These are phyloP conservation scores for Paradisaea rubra DNA, from an alignment of 2,113 vertebrate species.

Conservation along the genomic window DNA sequence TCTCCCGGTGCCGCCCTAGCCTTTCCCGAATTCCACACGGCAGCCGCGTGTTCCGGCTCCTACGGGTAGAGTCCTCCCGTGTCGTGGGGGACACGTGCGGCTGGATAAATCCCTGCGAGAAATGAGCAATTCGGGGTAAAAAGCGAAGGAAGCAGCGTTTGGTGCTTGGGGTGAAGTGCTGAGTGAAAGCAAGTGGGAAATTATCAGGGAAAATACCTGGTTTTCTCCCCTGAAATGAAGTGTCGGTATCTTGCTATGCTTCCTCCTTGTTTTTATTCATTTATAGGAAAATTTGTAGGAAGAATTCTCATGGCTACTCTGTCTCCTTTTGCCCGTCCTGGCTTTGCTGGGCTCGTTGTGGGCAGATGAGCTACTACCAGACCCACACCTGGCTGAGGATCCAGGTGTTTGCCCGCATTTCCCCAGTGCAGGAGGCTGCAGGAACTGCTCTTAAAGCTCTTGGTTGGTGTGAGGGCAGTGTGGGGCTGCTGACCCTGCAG, in stretches of 20 bases:
- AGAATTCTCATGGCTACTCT: background rate
- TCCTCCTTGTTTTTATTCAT: background rate
- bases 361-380: background rate
- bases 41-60: background rate
- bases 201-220: fast-evolving
- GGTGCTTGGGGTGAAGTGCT: background rate
- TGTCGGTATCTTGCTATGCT: fast-evolving
- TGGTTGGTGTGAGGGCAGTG: background rate
- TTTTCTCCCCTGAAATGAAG: too few species aligned
- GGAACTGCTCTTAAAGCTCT: background rate
- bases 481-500: background rate
- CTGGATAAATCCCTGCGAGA: background rate
- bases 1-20: background rate
- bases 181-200: background rate
- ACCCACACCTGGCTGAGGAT: background rate
- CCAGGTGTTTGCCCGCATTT: fast-evolving
- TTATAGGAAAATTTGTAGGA: background rate
- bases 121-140: fast-evolving
- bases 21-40: background rate
- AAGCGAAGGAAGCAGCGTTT: fast-evolving
- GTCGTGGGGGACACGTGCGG: fast-evolving
- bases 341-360: background rate
- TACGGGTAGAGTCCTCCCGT: fast-evolving
- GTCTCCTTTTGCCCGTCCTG: background rate
- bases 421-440: background rate